These are phyloP conservation scores for Dicycla oo DNA, from an alignment of 2,888 invertebrate species.

Conservation along the genomic window DNA sequence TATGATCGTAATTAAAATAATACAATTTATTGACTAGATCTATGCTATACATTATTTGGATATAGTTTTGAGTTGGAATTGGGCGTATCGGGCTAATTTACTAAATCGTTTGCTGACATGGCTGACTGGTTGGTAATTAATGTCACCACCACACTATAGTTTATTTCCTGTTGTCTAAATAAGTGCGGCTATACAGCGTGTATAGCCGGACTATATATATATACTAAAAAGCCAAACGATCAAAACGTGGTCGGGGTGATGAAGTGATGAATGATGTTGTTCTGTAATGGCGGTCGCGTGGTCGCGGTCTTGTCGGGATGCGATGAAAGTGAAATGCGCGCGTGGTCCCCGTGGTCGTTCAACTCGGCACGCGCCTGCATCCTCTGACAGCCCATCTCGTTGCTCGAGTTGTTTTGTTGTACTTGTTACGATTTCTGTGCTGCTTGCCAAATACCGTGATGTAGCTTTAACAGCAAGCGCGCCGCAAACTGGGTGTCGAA, in stretches of 20 bases:
- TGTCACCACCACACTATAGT: conserved; percentile 4
- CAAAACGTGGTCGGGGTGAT: conserved; percentile 59
- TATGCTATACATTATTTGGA: background rate
- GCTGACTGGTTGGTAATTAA: conserved; percentile 1
- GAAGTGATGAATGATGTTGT: conserved; percentile 72
- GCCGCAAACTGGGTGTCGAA: conserved; percentile 3
- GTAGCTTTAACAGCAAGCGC: conserved; percentile 30
- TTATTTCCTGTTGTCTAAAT: conserved; percentile 26
- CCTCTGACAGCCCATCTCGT: conserved; percentile 75
- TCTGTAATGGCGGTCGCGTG: conserved; percentile 68
- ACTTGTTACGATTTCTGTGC: conserved; percentile 67
- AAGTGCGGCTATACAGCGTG: conserved; percentile 23
- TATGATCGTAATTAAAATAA: background rate
- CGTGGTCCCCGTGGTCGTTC: conserved; percentile 87
- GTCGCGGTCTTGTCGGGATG: conserved; percentile 74
- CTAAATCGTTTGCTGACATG: background rate
- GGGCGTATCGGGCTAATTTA: background rate
- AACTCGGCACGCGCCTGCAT: conserved; percentile 89
- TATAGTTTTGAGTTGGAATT: conserved; percentile 2
- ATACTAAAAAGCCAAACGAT: conserved; percentile 50
- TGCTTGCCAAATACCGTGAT: conserved; percentile 41
- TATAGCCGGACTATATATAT: no score
- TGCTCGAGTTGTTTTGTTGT: conserved; percentile 78
- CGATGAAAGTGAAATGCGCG: conserved; percentile 88
- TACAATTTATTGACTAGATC: background rate